phyloP scores from a whole-genome alignment of 2,113 vertebrate species.

The Rhodinocichla rosea region DNA sequence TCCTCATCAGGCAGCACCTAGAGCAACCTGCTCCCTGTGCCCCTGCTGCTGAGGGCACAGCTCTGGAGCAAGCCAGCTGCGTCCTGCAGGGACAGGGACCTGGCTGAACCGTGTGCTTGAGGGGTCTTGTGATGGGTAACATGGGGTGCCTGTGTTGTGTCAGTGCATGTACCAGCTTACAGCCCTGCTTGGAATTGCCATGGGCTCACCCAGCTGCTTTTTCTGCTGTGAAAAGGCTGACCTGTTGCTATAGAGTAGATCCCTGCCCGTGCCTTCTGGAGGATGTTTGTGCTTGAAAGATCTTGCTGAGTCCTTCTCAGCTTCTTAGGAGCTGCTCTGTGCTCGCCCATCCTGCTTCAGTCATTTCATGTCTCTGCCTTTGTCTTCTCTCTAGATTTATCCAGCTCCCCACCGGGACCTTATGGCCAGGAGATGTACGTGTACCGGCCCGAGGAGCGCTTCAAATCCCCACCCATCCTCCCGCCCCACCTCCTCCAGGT shows the following conservation, averaged over 20 bases:
- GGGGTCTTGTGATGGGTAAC: background rate
- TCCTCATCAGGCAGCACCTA: background rate
- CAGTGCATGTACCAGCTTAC: background rate
- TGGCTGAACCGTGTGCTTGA: background rate
- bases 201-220: background rate
- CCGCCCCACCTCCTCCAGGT: conserved; percentile 98
- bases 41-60: background rate
- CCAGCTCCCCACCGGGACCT: conserved; percentile 93
- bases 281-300: background rate
- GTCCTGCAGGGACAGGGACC: background rate
- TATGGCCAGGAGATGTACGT: conserved; percentile 92
- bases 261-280: background rate
- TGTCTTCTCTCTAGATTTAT: conserved; percentile 81
- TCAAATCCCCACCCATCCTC: conserved; percentile 94
- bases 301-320: background rate
- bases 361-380: background rate
- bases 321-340: background rate
- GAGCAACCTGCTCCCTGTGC: background rate
- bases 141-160: background rate
- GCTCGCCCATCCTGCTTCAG: background rate
- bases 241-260: background rate
- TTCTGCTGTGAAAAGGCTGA: background rate
- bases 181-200: background rate
- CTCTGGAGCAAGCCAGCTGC: background rate
- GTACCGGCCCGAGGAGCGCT: conserved; percentile 90